Evolutionary conservation across 2,797 vertebrate species (phyloP).

Genomic region (Babyrousa celebensis): DNA sequence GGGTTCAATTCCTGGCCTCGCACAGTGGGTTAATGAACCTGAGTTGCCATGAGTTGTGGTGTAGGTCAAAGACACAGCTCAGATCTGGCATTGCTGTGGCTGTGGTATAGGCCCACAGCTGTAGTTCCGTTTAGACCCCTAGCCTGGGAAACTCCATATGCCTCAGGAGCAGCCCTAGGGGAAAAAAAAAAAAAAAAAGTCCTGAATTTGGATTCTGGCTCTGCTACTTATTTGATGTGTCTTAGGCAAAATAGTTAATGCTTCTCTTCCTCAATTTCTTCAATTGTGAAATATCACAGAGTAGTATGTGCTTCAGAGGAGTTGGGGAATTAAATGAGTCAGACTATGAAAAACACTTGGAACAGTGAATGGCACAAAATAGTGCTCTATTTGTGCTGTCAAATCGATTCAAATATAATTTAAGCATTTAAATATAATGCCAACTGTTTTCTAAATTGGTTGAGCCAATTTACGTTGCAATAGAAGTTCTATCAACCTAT

Average conservation of each 20-base stretch:
- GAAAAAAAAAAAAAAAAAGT: no score
- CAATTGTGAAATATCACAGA: neutral
- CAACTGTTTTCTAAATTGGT: neutral
- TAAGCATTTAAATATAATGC: neutral
- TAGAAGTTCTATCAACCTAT: neutral
- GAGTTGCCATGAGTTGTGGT: no score
- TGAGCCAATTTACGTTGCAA: neutral
- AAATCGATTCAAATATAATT: constrained; percentile 1
- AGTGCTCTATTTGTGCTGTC: neutral
- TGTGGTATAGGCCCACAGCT: no score
- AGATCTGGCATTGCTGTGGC: no score
- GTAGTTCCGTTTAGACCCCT: no score
- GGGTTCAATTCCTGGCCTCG: no score
- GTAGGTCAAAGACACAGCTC: no score
- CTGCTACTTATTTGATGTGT: neutral
- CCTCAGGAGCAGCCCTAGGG: no score
- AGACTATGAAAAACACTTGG: neutral
- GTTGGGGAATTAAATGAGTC: neutral
- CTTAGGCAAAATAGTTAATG: neutral
- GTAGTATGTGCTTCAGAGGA: neutral
- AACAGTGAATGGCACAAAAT: neutral
- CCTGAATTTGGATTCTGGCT: neutral
- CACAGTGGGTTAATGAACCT: no score
- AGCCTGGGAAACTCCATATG: no score
- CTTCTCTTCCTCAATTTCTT: neutral